Conservation (phyloP, 2,113 vertebrate species). For the Asarcornis scutulata region DNA sequence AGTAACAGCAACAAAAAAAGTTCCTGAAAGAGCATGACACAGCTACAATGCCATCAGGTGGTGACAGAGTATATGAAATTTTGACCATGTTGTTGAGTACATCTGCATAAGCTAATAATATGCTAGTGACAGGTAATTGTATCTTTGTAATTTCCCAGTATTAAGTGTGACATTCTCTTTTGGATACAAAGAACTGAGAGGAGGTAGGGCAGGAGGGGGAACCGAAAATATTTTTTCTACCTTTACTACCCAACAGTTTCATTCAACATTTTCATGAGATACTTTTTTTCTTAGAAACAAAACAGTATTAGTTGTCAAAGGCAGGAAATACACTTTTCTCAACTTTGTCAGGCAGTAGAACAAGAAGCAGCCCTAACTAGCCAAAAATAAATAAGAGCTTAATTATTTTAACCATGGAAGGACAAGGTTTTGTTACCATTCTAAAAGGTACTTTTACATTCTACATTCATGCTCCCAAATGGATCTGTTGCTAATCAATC, state of each 20-base stretch:
- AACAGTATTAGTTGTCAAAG: not conserved
- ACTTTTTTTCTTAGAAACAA: not conserved
- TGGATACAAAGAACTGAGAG: not conserved
- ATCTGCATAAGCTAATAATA: not conserved
- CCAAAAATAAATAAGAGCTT: not conserved
- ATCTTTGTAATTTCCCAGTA: no score
- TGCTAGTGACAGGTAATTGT: not conserved
- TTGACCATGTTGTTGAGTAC: not conserved
- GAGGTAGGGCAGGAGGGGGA: no score
- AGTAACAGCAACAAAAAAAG: not conserved
- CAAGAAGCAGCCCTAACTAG: not conserved
- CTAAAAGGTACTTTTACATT: not conserved
- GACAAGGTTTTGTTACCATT: not conserved
- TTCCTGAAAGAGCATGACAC: not conserved
- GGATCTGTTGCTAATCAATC: not conserved
- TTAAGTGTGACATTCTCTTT: not conserved
- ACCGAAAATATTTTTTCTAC: not conserved
- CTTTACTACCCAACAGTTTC: not conserved
- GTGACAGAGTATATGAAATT: not conserved
- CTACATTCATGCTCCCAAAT: not conserved
- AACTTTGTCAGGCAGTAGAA: not conserved
- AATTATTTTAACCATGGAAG: not conserved
- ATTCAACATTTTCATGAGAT: not conserved
- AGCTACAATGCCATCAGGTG: conserved; percentile 17
- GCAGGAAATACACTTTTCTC: not conserved